A percentile compares a stretch with the other conserved stretches of the same genome.
Evolutionary conservation across 1,140 invertebrate genomes (phyloP).

Genomic region (Drosophila prosaltans): DNA sequence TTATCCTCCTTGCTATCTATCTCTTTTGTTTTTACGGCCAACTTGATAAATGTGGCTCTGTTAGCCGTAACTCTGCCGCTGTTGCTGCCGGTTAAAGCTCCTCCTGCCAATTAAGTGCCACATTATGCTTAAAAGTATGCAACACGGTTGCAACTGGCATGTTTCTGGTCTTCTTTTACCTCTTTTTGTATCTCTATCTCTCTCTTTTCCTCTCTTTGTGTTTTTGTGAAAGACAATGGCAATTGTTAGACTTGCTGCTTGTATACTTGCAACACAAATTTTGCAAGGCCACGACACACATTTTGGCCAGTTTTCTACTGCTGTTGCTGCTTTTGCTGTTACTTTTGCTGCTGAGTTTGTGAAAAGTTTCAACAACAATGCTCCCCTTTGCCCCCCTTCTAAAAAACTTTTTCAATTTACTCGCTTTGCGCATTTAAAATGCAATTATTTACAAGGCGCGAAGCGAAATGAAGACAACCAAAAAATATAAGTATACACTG

Average conservation of each 20-base stretch:
- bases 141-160: conserved; percentile 15
- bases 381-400: conserved; percentile 20
- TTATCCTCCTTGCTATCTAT: not conserved
- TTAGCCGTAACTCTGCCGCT: not conserved
- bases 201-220: not conserved
- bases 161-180: not conserved
- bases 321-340: not conserved
- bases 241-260: conserved; percentile 31
- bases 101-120: conserved; percentile 73
- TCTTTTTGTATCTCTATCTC: not conserved
- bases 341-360: not conserved
- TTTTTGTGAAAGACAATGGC: conserved; percentile 34
- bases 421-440: conserved; percentile 60
- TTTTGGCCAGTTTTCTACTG: conserved; percentile 26
- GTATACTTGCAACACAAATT: conserved; percentile 1
- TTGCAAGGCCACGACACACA: conserved; percentile 68
- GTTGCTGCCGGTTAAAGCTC: not conserved
- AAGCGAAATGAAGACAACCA: not conserved
- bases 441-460: conserved; percentile 60
- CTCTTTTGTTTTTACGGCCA: not conserved
- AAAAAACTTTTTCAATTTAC: conserved; percentile 75
- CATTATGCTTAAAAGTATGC: conserved; percentile 55
- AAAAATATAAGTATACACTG: not conserved
- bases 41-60: conserved; percentile 1
- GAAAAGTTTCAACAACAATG: conserved; percentile 47